Percentiles rank a stretch among this genome's conserved stretches.
Conservation (phyloP, 2,888 invertebrate genomes). For the Catotricha subobsoleta region DNA sequence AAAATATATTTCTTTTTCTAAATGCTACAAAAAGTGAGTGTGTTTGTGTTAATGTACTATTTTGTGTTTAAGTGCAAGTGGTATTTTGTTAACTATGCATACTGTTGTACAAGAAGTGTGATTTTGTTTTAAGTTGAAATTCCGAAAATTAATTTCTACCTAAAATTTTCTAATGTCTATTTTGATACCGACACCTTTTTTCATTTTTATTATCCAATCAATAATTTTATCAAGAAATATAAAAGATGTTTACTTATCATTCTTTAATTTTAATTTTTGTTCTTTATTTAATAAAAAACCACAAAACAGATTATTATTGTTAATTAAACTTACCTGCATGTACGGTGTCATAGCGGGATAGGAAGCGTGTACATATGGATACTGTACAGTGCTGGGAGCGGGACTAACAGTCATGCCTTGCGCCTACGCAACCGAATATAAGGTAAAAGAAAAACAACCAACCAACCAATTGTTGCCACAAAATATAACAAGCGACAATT, state of each 20-base stretch:
- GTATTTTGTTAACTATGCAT: no score
- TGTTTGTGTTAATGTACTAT: neutral
- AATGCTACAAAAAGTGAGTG: neutral
- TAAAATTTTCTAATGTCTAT: no score
- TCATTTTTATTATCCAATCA: no score
- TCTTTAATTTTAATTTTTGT: neutral
- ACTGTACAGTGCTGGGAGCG: constrained; percentile 33
- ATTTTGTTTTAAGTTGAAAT: no score
- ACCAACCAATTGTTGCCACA: no score
- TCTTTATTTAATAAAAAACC: constrained; percentile 3
- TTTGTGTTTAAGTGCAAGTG: no score
- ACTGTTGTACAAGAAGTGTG: no score
- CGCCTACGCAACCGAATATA: constrained; percentile 24
- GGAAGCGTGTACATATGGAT: constrained; percentile 32
- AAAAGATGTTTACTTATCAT: no score
- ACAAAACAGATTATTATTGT: constrained; percentile 9
- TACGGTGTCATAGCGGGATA: constrained; percentile 32
- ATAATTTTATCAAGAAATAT: no score
- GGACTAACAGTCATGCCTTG: constrained; percentile 33
- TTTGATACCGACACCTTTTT: no score
- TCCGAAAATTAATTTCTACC: no score
- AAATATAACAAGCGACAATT: no score
- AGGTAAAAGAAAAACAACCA: constrained; percentile 26
- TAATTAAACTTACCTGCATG: constrained; percentile 28
- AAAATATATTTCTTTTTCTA: neutral